Evolutionary conservation across 2,888 invertebrate species (phyloP).

Genomic region (Lasioglossum marginatum): DNA sequence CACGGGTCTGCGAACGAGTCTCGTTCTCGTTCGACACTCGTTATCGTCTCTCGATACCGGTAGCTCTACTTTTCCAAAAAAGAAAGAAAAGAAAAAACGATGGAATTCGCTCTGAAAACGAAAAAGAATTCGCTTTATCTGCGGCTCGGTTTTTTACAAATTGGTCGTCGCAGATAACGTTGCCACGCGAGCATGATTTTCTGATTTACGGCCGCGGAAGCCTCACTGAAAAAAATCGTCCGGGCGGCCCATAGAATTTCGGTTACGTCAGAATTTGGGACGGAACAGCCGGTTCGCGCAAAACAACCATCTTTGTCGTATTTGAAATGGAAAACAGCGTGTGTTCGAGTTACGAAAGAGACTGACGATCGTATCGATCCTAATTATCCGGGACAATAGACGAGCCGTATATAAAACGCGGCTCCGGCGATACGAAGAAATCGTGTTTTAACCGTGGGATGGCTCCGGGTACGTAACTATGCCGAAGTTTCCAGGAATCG

Average conservation of each 20-base stretch:
- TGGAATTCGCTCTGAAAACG: neutral
- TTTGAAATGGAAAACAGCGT: conserved; percentile 16
- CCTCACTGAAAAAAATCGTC: neutral
- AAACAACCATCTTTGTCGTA: conserved; percentile 13
- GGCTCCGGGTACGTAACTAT: neutral
- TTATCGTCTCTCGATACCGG: neutral
- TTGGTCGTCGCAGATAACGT: neutral
- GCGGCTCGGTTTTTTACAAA: neutral
- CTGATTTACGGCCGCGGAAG: neutral
- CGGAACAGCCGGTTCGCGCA: neutral
- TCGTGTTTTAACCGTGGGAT: conserved; percentile 23
- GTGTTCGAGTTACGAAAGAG: conserved; percentile 24
- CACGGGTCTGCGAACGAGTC: neutral
- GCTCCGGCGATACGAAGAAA: conserved; percentile 22
- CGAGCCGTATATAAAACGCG: conserved; percentile 16
- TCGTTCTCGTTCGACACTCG: neutral
- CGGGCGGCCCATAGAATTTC: neutral
- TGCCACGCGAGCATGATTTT: neutral
- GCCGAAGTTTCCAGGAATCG: conserved; percentile 31
- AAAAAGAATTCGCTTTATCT: neutral
- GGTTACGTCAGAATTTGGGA: conserved; percentile 4
- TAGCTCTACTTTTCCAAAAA: neutral
- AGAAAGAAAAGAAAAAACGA: neutral
- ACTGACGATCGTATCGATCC: conserved; percentile 20
- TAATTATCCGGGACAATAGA: conserved; percentile 33